Base-by-base conservation (phyloP, 2,888 invertebrate genomes). In the Meandrusa payeni region DNA sequence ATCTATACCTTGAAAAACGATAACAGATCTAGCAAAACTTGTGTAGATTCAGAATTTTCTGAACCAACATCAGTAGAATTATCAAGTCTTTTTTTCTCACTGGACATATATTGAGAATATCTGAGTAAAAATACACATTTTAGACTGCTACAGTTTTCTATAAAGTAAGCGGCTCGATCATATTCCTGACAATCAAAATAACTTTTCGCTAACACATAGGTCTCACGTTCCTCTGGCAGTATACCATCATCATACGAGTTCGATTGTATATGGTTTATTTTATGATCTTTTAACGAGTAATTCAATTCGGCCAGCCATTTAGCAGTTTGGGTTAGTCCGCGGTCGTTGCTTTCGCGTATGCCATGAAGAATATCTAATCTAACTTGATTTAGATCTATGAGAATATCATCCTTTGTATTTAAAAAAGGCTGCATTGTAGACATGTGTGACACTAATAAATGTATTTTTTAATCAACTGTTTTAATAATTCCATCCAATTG, bases 151-250 rank as follows among this genome's bases (percentile, higher is more conserved):
- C 93, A 93, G 46, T 92, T 90, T 57, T 93, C 91, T 3, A 95
- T 88, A 63, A 95, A 95, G 80, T 93, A 93, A 0, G 95, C 94
- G 41, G 95, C 93, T 63, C 96, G 89, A 61, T 97, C 96, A 72
- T 96, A 98, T 74, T 98, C 98, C 57, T 95, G 94, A 28, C 94
- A 88, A 76, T 97, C 96, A 68, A 97, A 97, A 71, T 95, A 97
- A 50, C 94, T 93, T 73, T 95, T 96, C 0, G 96, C 95, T 52
- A 97, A 72, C 24, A 90, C 89, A 70, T 95, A 97, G 12, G 89
- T 82, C 63, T 95, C 94, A 50, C 89, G 89, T 57, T 95, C 94
- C 42, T 92, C 90, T 13, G 82, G 83, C 4, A 80, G 73, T 31
- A 89, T 85, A 3, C 85, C 73, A 23, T 87, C 71, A 31, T 88